Percentiles rank a stretch among this genome's conserved stretches.
phyloP scores from a whole-genome alignment of 2,113 vertebrate genomes.

The Cryptomyrus ogoouensis region DNA sequence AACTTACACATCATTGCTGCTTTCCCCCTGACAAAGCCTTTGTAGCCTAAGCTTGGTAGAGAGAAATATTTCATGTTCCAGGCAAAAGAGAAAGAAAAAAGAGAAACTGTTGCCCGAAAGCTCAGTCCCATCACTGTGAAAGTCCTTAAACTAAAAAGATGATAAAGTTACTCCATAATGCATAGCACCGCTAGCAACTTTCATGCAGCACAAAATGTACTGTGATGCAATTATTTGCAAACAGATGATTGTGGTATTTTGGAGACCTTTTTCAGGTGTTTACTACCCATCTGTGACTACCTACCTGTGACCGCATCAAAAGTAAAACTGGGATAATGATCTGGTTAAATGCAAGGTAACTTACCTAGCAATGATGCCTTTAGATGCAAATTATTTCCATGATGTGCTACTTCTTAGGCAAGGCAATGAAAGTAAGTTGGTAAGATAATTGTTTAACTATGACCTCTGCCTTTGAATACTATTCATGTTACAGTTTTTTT shows the following conservation, averaged over 20 bases:
- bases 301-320: background rate
- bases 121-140: background rate
- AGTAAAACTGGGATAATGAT: background rate
- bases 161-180: constrained; percentile 9
- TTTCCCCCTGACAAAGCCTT: constrained; percentile 23
- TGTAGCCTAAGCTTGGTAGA: constrained; percentile 9
- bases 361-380: background rate
- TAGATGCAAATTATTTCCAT: background rate
- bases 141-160: constrained; percentile 11
- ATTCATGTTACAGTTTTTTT: background rate
- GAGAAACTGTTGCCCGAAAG: constrained; percentile 3
- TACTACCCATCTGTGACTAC: background rate
- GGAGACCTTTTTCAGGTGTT: background rate
- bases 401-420: background rate
- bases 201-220: background rate
- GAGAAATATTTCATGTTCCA: constrained; percentile 15
- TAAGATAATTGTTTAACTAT: background rate
- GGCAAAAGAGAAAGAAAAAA: constrained; percentile 9
- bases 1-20: constrained; percentile 15
- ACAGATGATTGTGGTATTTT: background rate
- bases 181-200: background rate
- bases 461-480: background rate
- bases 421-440: background rate
- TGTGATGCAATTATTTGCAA: constrained; percentile 1
- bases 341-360: background rate